Evolutionary conservation across 2,888 invertebrate species (phyloP), one percentile per base, ranked within the genome.

Genomic region (Mimas tiliae): DNA sequence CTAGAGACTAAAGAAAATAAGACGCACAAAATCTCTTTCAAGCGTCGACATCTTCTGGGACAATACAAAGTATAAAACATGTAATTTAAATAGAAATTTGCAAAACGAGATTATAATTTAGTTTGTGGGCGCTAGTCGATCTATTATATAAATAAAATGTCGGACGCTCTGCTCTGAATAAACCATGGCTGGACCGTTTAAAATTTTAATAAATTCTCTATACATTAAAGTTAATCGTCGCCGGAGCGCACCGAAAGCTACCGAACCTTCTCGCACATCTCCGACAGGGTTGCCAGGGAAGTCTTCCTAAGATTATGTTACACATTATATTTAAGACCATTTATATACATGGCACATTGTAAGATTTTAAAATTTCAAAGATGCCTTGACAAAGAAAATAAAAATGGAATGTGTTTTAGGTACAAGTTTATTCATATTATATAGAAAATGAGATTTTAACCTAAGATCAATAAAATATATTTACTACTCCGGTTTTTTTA

Each of bases 221-320:
- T 78, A 74, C 73, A 75, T 78, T 75, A 79, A 72, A 69, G 52
- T 70, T 76, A 75, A 77, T 76, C 72, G 71, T 50, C 65, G 65
- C 69, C 67, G 72, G 71, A 70, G 70, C 71, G 70, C 72, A 58
- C 82, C 81, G 75, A 82, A 82, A 81, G 86, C 86, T 84, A 83
- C 84, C 77, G 81, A 78, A 77, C 70, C 67, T 67, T 72, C 68
- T 62, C 63, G 71, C 68, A 52, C 62, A 51, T 63, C 62, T 34
- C 21, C 58, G 21, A 3, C 34, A 64, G 63, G 65, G 67, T 42
- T 64, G 45, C 45, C 52, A 64, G 63, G 52, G 21, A 12, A 34
- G 14, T 7, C 48, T 47, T 21, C 16, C 34, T 33, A n/a, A n/a
- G n/a, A n/a, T n/a, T n/a, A n/a, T n/a, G n/a, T n/a, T n/a, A n/a